Base-by-base conservation (phyloP, 1,140 invertebrate genomes). In the Drosophila ambigua region DNA sequence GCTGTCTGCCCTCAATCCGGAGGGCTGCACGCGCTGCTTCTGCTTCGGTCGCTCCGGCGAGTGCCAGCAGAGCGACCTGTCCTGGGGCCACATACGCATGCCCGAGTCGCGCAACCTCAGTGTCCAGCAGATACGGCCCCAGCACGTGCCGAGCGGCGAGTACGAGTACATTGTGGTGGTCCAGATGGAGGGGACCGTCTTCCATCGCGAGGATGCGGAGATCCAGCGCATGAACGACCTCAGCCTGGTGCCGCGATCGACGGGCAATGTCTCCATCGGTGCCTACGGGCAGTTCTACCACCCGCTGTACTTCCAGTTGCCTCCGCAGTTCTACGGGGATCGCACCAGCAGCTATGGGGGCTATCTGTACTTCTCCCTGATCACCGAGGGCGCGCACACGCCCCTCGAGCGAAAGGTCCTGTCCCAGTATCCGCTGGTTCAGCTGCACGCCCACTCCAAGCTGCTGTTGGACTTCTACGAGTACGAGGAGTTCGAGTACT, bases 281-380 rank as follows among this genome's bases (percentile, higher is more conserved):
- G 92, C 94, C 2, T 94, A 93, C 51, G 92, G 94, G 31, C 93
- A 94, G 16, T 95, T 95, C 72, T 94, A 95, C 63, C 94, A 95
- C 67, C 97, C 97, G 0, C 92, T 98, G 1, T 98, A 98, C 91
- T 98, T 97, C 94, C 94, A 95, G 73, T 92, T 99, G 5, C 97
- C 98, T 0, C 93, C 94, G 2, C 93, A 95, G 45, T 98, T 99
- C 92, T 93, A 96, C 2, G 97, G 97, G 2, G 98, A 99, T 93
- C 93, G 97, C 92, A 95, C 97, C 1, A 93, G 95, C 39, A 99
- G 98, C 0, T 99, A 99, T 91, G 98, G 98, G 71, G 98, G 98
- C 5, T 95, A 95, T 69, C 92, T 99, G 2, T 93, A 96, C 60
- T 99, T 98, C 91, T 93, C 94, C 11, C 94, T 96, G 0, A 92